These are phyloP conservation scores for Sebastiscus tertius DNA, from an alignment of 2,797 vertebrate genomes.

Conservation along the genomic window DNA sequence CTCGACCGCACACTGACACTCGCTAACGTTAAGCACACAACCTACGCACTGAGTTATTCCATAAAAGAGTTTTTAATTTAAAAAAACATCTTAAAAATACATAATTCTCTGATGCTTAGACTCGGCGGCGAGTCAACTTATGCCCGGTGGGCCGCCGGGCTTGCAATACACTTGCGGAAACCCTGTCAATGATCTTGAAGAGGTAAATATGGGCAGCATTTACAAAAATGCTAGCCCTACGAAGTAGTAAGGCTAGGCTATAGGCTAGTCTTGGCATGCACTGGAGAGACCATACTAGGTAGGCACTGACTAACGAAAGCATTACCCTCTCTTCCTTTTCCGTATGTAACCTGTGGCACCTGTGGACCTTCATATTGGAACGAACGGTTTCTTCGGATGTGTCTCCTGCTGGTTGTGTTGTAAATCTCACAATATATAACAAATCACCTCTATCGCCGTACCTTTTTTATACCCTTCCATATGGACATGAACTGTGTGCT, in stretches of 20 bases:
- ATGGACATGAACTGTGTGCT: constrained; percentile 84
- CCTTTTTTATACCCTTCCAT: constrained; percentile 49
- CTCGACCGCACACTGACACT: not conserved
- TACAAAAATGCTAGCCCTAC: constrained; percentile 12
- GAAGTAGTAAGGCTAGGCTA: not conserved
- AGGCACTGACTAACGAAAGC: constrained; percentile 98
- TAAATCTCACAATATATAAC: constrained; percentile 73
- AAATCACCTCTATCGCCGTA: constrained; percentile 46
- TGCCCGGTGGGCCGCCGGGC: too few species aligned
- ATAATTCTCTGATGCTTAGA: not conserved
- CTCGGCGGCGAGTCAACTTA: not conserved
- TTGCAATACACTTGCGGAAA: not conserved
- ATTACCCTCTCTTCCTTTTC: constrained; percentile 99
- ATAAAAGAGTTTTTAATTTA: not conserved
- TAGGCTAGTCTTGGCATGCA: constrained; percentile 83
- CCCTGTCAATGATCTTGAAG: constrained; percentile 2
- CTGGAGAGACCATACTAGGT: constrained; percentile 65
- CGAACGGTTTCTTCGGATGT: constrained; percentile 97
- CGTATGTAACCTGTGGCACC: constrained; percentile 99
- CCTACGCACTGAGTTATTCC: not conserved
- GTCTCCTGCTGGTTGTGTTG: constrained; percentile 81
- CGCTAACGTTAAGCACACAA: not conserved
- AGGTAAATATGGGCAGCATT: constrained; percentile 6
- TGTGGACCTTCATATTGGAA: constrained; percentile 99
- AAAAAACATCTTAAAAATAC: not conserved